Conservation (phyloP, 2,888 invertebrate genomes). For the Abrostola triplasia region DNA sequence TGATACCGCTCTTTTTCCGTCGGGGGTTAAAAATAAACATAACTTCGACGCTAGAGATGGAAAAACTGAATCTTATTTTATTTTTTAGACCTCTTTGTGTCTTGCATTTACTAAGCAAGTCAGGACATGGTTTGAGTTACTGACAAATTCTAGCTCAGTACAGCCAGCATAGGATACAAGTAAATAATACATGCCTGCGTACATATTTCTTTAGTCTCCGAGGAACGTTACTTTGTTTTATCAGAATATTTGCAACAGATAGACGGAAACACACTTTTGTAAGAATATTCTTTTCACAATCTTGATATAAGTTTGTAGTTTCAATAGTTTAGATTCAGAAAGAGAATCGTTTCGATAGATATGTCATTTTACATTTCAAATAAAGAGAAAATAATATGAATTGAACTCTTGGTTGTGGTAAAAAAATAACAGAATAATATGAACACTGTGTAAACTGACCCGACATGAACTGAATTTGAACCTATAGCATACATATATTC, state of each 20-base stretch:
- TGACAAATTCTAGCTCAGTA: neutral
- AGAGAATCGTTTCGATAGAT: neutral
- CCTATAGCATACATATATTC: slow-evolving; percentile 30
- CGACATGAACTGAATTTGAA: slow-evolving; percentile 7
- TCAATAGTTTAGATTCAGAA: neutral
- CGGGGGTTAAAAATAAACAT: too few relatives aligned
- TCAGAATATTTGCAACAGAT: slow-evolving; percentile 37
- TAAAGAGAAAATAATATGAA: too few relatives aligned
- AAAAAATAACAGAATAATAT: neutral
- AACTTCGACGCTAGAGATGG: too few relatives aligned
- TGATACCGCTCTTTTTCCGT: too few relatives aligned
- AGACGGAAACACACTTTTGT: slow-evolving; percentile 18
- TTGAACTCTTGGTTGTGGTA: neutral
- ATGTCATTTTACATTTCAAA: too few relatives aligned
- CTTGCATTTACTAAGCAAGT: neutral
- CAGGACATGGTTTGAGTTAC: neutral
- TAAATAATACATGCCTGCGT: slow-evolving; percentile 37
- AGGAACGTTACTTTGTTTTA: slow-evolving; percentile 36
- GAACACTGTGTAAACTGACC: neutral
- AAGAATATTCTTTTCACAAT: slow-evolving; percentile 26
- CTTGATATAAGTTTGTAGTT: neutral
- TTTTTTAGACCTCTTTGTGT: neutral
- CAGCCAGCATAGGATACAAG: slow-evolving; percentile 10
- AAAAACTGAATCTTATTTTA: too few relatives aligned
- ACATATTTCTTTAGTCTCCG: slow-evolving; percentile 37